A percentile compares a stretch with the other conserved stretches of the same genome.
Conservation (phyloP, 2,888 invertebrate genomes). For the Drosophila glabriapex region DNA sequence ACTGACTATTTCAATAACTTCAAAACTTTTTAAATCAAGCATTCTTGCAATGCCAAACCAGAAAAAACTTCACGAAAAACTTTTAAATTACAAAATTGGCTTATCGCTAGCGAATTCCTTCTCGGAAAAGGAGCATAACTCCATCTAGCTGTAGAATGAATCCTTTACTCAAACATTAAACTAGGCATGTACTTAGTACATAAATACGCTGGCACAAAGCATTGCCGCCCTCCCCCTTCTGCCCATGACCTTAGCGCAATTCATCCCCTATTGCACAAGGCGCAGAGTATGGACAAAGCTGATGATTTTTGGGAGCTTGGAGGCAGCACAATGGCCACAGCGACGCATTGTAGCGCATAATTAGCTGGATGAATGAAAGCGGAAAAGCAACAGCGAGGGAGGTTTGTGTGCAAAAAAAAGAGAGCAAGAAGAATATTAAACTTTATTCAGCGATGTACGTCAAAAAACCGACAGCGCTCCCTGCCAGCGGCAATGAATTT, state of each 20-base stretch:
- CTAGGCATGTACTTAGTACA: slow-evolving; percentile 33
- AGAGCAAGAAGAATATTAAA: slow-evolving; percentile 22
- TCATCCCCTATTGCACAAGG: slow-evolving; percentile 8
- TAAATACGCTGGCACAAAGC: slow-evolving; percentile 18
- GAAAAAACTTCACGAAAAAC: slow-evolving; percentile 17
- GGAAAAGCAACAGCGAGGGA: slow-evolving; percentile 37
- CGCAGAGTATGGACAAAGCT: slow-evolving; percentile 18
- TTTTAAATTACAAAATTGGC: slow-evolving; percentile 30
- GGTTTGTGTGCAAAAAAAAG: slow-evolving; percentile 29
- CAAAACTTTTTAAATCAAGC: slow-evolving; percentile 8
- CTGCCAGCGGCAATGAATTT: slow-evolving; percentile 45
- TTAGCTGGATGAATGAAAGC: slow-evolving; percentile 73
- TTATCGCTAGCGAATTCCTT: neutral
- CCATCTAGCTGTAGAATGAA: slow-evolving; percentile 6
- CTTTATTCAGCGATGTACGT: slow-evolving; percentile 25
- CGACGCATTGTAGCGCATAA: slow-evolving; percentile 78
- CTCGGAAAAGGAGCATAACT: neutral
- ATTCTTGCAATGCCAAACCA: slow-evolving; percentile 19
- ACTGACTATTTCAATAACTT: neutral
- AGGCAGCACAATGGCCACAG: slow-evolving; percentile 63
- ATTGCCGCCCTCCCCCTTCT: slow-evolving; percentile 11
- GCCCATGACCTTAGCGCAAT: slow-evolving; percentile 47
- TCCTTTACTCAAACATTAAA: slow-evolving; percentile 40
- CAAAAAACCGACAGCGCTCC: slow-evolving; percentile 2
- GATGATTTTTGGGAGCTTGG: slow-evolving; percentile 34